phyloP scores from a whole-genome alignment of 2,797 vertebrate species.

The Bovichtus diacanthus region DNA sequence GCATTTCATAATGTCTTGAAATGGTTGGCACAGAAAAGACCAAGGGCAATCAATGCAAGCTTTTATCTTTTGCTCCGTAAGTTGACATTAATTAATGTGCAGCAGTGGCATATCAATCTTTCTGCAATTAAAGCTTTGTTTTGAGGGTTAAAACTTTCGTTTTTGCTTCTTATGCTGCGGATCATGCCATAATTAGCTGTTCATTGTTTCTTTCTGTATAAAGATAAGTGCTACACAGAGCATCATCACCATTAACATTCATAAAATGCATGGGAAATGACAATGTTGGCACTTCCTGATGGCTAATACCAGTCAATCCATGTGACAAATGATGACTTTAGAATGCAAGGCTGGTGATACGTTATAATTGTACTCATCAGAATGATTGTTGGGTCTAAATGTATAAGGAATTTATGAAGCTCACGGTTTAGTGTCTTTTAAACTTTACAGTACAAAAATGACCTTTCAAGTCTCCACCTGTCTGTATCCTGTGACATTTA shows the following conservation, averaged over 20 bases:
- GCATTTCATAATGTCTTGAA: constrained; percentile 49
- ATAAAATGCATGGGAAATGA: constrained; percentile 41
- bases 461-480: neutral
- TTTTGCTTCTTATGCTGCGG: constrained; percentile 45
- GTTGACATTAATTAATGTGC: constrained; percentile 73
- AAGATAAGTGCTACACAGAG: constrained; percentile 29
- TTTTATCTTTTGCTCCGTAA: constrained; percentile 44
- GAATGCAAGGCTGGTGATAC: constrained; percentile 8
- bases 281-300: constrained; percentile 39
- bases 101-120: constrained; percentile 61
- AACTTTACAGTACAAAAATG: neutral
- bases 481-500: constrained; percentile 9
- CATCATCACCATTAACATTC: constrained; percentile 26
- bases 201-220: constrained; percentile 60
- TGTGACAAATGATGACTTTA: constrained; percentile 33
- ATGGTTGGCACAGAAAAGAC: constrained; percentile 45
- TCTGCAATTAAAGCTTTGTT: constrained; percentile 63
- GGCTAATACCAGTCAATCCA: constrained; percentile 36
- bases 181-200: constrained; percentile 57
- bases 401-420: neutral
- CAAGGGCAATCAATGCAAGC: constrained; percentile 44
- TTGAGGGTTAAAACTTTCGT: constrained; percentile 50
- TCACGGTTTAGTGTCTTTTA: neutral
- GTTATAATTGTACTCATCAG: constrained; percentile 8
- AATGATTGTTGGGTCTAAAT: neutral